phyloP scores from a whole-genome alignment of 2,113 vertebrate species.

The crab-eating macaque (Macaca fascicularis) region DNA sequence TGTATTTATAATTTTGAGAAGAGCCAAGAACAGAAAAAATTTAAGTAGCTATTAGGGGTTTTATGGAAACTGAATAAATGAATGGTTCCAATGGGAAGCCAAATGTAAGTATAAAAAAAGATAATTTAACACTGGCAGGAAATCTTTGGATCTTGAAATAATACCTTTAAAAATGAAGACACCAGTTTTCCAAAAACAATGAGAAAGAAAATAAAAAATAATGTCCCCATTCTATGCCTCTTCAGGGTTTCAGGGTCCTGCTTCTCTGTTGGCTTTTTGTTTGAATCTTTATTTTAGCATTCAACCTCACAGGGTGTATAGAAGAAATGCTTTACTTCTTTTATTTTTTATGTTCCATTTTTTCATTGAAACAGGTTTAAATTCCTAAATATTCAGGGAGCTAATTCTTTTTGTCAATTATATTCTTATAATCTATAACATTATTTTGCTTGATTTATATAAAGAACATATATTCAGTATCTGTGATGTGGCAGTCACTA shows the following conservation, averaged over 20 bases:
- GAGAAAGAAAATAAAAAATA: constrained; percentile 43
- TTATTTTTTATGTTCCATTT: background rate
- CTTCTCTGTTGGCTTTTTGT: background rate
- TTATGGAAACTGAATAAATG: constrained; percentile 83
- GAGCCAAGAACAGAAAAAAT: constrained; percentile 82
- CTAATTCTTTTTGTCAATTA: background rate
- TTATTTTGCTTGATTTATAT: background rate
- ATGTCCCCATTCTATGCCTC: background rate
- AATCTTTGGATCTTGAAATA: constrained; percentile 75
- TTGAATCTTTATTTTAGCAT: background rate
- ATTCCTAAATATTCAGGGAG: background rate
- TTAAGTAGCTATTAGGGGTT: constrained; percentile 85
- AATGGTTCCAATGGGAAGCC: constrained; percentile 78
- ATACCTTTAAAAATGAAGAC: constrained; percentile 68
- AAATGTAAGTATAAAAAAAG: constrained; percentile 72
- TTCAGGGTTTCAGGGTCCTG: background rate
- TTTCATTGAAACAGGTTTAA: background rate
- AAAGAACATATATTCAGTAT: background rate
- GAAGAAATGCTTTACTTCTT: background rate
- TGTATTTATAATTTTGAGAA: constrained; percentile 81
- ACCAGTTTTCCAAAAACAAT: constrained; percentile 61
- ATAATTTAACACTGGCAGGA: constrained; percentile 78
- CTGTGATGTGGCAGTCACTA: background rate
- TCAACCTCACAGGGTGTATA: background rate
- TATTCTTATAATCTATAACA: background rate